Evolutionary conservation across 2,888 invertebrate species (phyloP), one percentile per base, ranked within the genome.

Genomic region (Thereva unica): DNA sequence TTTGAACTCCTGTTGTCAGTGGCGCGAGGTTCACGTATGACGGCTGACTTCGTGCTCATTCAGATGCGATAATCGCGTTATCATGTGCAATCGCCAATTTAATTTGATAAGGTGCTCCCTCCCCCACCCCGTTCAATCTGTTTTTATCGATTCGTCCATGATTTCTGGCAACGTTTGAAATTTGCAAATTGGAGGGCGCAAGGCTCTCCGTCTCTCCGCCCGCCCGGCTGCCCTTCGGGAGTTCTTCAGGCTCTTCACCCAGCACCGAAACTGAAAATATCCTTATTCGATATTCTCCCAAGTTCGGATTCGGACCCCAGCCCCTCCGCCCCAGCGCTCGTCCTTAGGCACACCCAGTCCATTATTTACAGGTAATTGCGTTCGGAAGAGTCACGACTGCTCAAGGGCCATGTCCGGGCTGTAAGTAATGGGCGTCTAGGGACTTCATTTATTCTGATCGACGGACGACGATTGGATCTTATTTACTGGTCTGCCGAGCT

Each of bases 61-160:
- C 67, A 70, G 67, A 71, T 69, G 71, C 69, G 70, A 72, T 72
- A 72, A 72, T 72, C 71, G 69, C 66, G 71, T 72, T 72, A 72
- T 71, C 72, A 72, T 72, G 70, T 72, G 72, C 71, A 72, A 72
- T 72, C 72, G 71, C 69, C 71, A 72, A 71, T 71, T 71, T 71
- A 71, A 72, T 72, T 72, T 72, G 69, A 72, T 71, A 72, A 72
- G 72, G 69, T 71, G 68, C 68, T 68, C 68, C 69, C 65, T 44
- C 35, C 23, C 23, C 23, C 23, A 23, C 23, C 23, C 1, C 64
- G 37, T 64, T 53, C 64, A 64, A 64, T 64, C 42, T 52, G 53
- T 64, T 52, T 42, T 42, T 64, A 64, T 53, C 64, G 64, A 52
- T 64, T 64, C 44, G 9, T 55, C 40, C 63, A n/a, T 40, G 44